These are phyloP conservation scores for Sinocyclocheilus anshuiensis DNA, from an alignment of 2,113 vertebrate species.

Conservation along the genomic window DNA sequence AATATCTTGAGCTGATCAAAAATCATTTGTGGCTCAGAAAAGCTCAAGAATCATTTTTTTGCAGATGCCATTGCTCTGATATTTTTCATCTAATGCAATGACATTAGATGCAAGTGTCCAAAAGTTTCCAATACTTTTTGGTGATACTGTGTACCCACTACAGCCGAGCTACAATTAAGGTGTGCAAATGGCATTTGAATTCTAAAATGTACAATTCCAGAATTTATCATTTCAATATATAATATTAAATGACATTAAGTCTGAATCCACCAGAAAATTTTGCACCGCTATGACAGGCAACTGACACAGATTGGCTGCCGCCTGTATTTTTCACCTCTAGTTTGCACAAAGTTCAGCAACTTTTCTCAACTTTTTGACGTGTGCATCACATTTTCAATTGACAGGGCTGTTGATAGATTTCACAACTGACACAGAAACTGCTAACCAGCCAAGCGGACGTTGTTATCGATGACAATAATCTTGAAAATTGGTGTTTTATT, in stretches of 20 bases:
- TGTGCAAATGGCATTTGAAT: background rate
- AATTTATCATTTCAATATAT: background rate
- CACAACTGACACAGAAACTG: background rate
- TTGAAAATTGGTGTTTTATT: slow-evolving; percentile 25
- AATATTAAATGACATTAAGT: background rate
- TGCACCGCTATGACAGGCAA: background rate
- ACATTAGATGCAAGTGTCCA: background rate
- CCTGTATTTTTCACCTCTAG: background rate
- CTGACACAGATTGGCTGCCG: slow-evolving; percentile 4
- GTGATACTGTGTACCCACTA: too few species aligned
- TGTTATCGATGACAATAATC: slow-evolving; percentile 2
- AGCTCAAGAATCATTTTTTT: background rate
- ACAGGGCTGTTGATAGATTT: background rate
- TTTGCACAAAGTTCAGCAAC: background rate
- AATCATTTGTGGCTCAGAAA: too few species aligned
- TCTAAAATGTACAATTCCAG: background rate
- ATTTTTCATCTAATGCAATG: background rate
- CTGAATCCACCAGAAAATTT: background rate
- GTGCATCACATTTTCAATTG: background rate
- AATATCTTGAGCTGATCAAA: too few species aligned
- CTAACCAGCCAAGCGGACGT: slow-evolving; percentile 2
- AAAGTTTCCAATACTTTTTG: background rate
- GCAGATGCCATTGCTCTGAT: background rate
- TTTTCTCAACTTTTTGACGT: background rate
- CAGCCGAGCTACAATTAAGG: background rate